Percentiles rank a stretch among this genome's conserved stretches.
Conservation (phyloP, 2,797 vertebrate genomes). For the Tolypeutes matacus region DNA sequence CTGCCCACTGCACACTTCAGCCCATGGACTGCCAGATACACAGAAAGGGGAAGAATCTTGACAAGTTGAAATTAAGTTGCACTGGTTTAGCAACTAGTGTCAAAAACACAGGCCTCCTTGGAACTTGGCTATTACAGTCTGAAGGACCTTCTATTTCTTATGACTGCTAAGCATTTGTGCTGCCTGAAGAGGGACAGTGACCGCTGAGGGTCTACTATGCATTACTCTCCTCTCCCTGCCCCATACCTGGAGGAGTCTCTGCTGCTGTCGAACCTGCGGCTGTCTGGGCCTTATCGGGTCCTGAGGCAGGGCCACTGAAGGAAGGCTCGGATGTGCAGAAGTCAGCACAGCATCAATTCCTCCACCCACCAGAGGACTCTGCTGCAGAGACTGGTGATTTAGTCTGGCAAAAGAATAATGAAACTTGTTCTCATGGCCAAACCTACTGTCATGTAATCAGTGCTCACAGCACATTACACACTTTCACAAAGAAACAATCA, state of each 20-base stretch:
- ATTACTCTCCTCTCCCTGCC: background rate
- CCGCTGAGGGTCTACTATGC: too few species aligned
- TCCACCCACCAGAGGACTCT: conserved; percentile 82
- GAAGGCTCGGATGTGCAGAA: conserved; percentile 77
- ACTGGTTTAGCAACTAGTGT: background rate
- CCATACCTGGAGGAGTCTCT: conserved; percentile 88
- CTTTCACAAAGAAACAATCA: background rate
- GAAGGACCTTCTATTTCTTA: background rate
- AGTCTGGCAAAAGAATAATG: conserved; percentile 81
- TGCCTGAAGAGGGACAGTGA: background rate
- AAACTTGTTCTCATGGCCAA: background rate
- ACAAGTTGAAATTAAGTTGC: background rate
- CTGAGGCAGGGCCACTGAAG: conserved; percentile 79
- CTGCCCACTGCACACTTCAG: background rate
- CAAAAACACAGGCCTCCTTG: background rate
- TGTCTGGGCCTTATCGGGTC: conserved; percentile 86
- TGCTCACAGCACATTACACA: background rate
- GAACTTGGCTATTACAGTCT: background rate
- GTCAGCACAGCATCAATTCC: conserved; percentile 83
- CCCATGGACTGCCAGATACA: background rate
- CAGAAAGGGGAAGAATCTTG: background rate
- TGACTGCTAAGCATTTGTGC: background rate
- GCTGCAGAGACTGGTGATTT: conserved; percentile 88
- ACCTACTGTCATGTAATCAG: background rate
- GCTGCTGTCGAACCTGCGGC: conserved; percentile 85